Percentiles rank a stretch among this genome's conserved stretches.
Evolutionary conservation across 2,113 vertebrate genomes (phyloP).

Genomic region (Piliocolobus tephrosceles): DNA sequence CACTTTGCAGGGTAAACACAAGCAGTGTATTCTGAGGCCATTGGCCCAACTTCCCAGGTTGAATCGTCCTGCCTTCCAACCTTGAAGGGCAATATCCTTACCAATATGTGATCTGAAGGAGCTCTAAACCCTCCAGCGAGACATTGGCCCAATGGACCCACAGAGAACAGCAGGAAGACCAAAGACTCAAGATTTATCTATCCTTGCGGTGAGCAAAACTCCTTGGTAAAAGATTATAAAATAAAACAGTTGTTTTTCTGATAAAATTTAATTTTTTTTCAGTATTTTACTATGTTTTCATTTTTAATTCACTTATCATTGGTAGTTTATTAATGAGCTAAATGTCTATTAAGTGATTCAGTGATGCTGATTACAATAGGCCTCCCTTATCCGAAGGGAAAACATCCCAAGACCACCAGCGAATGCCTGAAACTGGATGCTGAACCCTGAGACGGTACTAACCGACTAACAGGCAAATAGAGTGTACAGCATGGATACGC

Average conservation of each 20-base stretch:
- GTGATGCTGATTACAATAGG: neutral
- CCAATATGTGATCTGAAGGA: neutral
- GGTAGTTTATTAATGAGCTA: neutral
- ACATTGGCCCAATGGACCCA: neutral
- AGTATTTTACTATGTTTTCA: neutral
- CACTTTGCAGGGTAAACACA: neutral
- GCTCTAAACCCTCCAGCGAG: neutral
- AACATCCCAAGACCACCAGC: neutral
- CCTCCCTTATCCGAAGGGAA: neutral
- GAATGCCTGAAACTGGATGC: neutral
- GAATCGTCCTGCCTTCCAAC: neutral
- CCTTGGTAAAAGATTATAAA: neutral
- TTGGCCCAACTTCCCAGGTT: neutral
- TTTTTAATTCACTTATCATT: constrained; percentile 11
- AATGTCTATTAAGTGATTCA: neutral
- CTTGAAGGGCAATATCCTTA: neutral
- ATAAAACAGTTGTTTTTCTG: neutral
- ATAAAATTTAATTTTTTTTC: neutral
- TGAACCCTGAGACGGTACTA: neutral
- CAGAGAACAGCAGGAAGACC: neutral
- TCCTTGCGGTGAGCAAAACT: neutral
- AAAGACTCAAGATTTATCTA: neutral
- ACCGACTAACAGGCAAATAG: neutral
- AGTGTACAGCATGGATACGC: neutral
- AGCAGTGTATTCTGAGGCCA: neutral